phyloP scores from a whole-genome alignment of 2,113 vertebrate species.

The Sorex fumeus region DNA sequence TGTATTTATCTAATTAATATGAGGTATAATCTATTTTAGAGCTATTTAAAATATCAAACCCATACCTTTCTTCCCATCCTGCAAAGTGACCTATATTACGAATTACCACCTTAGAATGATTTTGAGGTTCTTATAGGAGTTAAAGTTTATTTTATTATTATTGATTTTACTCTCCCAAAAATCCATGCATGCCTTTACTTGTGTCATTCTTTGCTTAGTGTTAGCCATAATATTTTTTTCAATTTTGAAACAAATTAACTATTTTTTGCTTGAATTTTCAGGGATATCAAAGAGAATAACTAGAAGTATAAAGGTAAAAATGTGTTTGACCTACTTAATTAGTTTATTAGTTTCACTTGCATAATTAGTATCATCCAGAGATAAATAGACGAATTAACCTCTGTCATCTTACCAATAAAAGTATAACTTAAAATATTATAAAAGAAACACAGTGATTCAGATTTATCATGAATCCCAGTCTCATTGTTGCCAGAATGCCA shows the following conservation, averaged over 20 bases:
- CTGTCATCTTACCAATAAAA: background rate
- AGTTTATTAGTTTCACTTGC: background rate
- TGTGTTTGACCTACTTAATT: background rate
- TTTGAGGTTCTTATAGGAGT: background rate
- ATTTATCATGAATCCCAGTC: constrained; percentile 50
- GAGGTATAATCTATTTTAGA: background rate
- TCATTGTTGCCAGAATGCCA: constrained; percentile 67
- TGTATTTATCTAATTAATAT: background rate
- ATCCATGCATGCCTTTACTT: background rate
- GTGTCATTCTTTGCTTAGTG: constrained; percentile 3
- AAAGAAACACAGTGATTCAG: background rate
- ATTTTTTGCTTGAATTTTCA: background rate
- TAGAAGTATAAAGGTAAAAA: constrained; percentile 12
- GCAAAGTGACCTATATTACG: background rate
- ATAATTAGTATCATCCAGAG: constrained; percentile 31
- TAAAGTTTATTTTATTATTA: background rate
- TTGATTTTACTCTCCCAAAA: background rate
- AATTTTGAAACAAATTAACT: constrained; percentile 7
- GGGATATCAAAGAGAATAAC: background rate
- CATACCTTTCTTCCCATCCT: background rate
- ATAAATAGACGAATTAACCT: constrained; percentile 21
- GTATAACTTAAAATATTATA: constrained; percentile 31
- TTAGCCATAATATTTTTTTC: background rate
- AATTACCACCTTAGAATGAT: background rate
- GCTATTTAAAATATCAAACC: background rate